Base-by-base conservation (phyloP, 2,888 invertebrate species). In the Nomada ruficornis region DNA sequence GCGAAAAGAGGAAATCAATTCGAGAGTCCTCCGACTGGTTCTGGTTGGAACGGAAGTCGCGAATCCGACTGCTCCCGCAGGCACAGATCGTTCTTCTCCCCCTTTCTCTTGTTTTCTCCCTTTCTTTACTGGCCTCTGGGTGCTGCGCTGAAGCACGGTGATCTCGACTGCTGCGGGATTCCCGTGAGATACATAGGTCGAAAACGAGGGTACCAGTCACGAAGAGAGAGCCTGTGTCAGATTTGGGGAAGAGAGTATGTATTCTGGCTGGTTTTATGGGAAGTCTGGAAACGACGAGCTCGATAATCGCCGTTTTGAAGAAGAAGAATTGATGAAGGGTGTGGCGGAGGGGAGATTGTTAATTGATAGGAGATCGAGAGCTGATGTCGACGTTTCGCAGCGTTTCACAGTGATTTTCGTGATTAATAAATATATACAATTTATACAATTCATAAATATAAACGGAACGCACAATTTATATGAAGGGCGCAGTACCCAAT, bases 1-100 rank as follows among this genome's bases (percentile, higher is more conserved):
- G 82, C 84, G 84, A 88, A 85, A 86, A 78, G 80, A 83, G 83
- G 78, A 88, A 88, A 88, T 88, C 86, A 88, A 88, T 88, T 88
- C 78, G 77, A 67, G 77, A 80, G 60, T 74, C 65, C 78, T 71
- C 69, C 65, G 76, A 80, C 70, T 80, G 74, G 63, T 84, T 75
- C 77, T 60, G 69, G 69, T 44, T 70, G 60, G 77, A 77, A 64
- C 83, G 85, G 87, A 87, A 87, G 81, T 87, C 80, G 82, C 87
- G 85, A 82, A 70, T 82, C 74, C 76, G 76, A 78, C 73, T 72
- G 68, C 73, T 80, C 71, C 84, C 74, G 71, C 75, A 60, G 77
- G 77, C 67, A 57, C 47, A 26, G 18, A 29, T 18, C 65, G 60
- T 60, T 60, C 60, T n/a, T 36, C 36, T 26, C 47, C 57, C 73